Evolutionary conservation across 2,797 vertebrate species (phyloP).

Genomic region (Toxotes lorentzi): DNA sequence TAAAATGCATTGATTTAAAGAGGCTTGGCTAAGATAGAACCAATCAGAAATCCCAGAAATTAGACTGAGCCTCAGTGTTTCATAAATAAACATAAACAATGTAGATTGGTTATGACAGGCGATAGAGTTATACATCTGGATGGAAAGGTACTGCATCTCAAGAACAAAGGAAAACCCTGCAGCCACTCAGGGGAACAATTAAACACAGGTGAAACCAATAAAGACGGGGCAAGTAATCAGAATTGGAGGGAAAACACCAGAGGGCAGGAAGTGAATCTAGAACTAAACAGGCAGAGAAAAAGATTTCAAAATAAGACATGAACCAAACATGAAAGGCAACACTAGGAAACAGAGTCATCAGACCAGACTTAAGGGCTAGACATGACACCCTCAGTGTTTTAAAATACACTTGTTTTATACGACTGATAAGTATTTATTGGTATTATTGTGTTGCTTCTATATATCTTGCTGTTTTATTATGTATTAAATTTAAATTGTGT

Average conservation of each 20-base stretch:
- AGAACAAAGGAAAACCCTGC: neutral
- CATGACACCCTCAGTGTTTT: neutral
- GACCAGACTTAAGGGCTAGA: too few relatives aligned
- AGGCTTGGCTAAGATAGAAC: conserved; percentile 15
- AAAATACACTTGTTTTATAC: neutral
- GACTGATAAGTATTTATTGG: neutral
- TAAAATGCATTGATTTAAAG: conserved; percentile 34
- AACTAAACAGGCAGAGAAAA: too few relatives aligned
- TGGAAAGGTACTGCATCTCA: neutral
- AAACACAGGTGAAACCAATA: too few relatives aligned
- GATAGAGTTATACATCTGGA: conserved; percentile 34
- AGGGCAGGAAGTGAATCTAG: too few relatives aligned
- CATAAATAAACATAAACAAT: conserved; percentile 43
- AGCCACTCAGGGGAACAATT: too few relatives aligned
- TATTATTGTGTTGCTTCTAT: neutral
- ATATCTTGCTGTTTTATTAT: neutral
- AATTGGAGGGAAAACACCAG: too few relatives aligned
- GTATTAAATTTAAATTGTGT: neutral
- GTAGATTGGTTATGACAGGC: conserved; percentile 19
- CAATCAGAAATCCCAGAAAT: conserved; percentile 42
- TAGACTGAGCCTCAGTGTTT: conserved; percentile 31
- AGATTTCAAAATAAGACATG: too few relatives aligned
- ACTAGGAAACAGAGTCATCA: too few relatives aligned
- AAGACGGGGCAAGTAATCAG: too few relatives aligned
- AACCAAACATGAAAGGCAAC: too few relatives aligned